These are phyloP conservation scores for Willisornis vidua DNA, from an alignment of 2,113 vertebrate genomes.

Conservation along the genomic window DNA sequence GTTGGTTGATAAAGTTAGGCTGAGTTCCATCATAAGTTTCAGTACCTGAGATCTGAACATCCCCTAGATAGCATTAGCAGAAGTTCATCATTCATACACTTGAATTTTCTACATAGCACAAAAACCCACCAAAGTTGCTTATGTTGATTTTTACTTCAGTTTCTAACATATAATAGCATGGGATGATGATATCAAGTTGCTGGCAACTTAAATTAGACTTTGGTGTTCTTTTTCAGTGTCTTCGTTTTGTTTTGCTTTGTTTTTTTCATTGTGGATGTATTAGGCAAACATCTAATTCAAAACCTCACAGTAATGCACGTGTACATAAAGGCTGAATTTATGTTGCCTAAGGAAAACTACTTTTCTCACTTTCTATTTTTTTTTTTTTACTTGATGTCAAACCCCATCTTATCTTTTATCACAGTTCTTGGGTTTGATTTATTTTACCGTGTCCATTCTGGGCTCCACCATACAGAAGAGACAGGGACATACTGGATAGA, in stretches of 20 bases:
- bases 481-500: background rate
- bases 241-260: fast-evolving
- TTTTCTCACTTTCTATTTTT: background rate
- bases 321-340: background rate
- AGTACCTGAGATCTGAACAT: background rate
- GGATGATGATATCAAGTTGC: background rate
- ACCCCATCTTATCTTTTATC: background rate
- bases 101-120: background rate
- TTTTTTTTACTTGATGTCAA: background rate
- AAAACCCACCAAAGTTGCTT: background rate
- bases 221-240: fast-evolving
- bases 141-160: background rate
- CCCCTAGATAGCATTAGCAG: background rate
- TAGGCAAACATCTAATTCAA: background rate
- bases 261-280: background rate
- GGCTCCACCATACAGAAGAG: background rate
- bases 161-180: background rate
- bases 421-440: background rate
- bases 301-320: background rate
- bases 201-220: background rate
- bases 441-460: background rate
- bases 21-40: background rate
- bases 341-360: background rate
- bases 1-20: background rate
- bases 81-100: background rate